These are phyloP conservation scores for Polypedilum vanderplanki DNA, from an alignment of 1,140 invertebrate species.

Conservation along the genomic window DNA sequence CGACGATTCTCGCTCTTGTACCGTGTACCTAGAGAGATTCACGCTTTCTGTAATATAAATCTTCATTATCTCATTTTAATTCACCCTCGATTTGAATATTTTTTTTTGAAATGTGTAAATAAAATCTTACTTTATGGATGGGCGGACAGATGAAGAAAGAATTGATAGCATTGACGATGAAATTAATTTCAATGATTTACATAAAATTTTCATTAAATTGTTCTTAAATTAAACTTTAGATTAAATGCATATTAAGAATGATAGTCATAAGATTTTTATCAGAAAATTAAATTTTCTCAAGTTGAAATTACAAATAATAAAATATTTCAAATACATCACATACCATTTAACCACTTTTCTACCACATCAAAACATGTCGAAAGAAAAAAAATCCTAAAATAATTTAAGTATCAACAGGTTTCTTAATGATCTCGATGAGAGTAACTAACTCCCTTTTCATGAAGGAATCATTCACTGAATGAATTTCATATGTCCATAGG, in stretches of 20 bases:
- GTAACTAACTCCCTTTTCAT: too few species aligned
- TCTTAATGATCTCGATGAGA: not conserved
- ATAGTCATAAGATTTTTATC: too few species aligned
- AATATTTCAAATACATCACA: too few species aligned
- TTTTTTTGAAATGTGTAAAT: constrained; percentile 13
- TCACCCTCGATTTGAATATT: not conserved
- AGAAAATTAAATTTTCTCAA: too few species aligned
- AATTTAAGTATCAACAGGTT: not conserved
- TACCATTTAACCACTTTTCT: too few species aligned
- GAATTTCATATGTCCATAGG: constrained; percentile 27
- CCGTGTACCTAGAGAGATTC: not conserved
- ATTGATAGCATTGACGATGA: constrained; percentile 11
- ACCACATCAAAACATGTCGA: not conserved
- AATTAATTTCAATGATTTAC: constrained; percentile 6
- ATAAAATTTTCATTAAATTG: constrained; percentile 1
- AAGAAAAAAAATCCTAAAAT: not conserved
- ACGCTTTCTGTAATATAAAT: constrained; percentile 20
- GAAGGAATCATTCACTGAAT: not conserved
- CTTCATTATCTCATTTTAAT: constrained; percentile 28
- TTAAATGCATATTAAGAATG: too few species aligned
- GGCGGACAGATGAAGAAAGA: not conserved
- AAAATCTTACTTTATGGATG: not conserved
- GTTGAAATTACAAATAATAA: too few species aligned
- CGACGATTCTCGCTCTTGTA: not conserved
- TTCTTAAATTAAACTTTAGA: too few species aligned